Conservation (phyloP, 2,888 invertebrate species). For the Patella caerulea region DNA sequence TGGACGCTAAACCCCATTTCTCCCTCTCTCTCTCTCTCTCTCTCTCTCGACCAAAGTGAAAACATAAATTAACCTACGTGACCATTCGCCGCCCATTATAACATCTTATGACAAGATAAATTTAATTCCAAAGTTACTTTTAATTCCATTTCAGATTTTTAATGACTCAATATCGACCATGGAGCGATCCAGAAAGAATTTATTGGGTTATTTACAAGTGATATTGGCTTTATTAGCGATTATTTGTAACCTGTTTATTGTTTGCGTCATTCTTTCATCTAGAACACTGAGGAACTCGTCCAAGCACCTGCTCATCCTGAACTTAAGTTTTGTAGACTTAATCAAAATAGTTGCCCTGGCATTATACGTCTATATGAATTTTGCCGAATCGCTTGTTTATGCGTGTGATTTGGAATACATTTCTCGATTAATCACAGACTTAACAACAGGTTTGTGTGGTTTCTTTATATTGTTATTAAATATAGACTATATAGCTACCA, state of each 20-base stretch:
- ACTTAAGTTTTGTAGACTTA: neutral
- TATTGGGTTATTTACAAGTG: neutral
- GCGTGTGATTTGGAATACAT: neutral
- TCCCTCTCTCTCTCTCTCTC: no score
- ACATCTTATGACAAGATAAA: no score
- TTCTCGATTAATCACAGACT: neutral
- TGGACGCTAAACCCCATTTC: no score
- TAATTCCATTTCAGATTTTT: no score
- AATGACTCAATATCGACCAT: no score
- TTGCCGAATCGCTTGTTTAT: neutral
- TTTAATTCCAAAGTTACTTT: no score
- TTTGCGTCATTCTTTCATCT: constrained; percentile 1
- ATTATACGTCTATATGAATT: neutral
- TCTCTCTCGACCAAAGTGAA: no score
- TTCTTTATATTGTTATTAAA: neutral
- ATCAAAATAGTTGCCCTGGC: neutral
- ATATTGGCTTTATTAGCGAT: neutral
- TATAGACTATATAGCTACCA: neutral
- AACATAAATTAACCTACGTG: no score
- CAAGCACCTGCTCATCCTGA: neutral
- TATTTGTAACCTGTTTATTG: neutral
- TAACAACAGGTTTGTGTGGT: constrained; percentile 1
- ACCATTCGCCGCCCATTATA: no score
- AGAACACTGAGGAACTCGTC: constrained; percentile 1
- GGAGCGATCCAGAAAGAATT: neutral